phyloP scores from a whole-genome alignment of 2,888 invertebrate species.

The Hipparchia semele region DNA sequence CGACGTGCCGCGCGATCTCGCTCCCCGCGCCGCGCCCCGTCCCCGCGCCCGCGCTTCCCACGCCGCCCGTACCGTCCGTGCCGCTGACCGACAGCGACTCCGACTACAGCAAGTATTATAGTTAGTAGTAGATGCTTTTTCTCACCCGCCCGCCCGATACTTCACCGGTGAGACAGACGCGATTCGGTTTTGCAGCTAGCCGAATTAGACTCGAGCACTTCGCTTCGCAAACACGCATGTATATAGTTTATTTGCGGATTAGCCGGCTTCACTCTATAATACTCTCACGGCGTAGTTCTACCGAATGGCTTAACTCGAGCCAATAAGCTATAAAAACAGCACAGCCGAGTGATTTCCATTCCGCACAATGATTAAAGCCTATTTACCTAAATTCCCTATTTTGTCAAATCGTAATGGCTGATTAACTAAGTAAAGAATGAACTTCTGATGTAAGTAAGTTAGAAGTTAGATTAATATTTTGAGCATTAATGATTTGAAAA shows the following conservation, averaged over 20 bases:
- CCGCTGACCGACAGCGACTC: constrained; percentile 67
- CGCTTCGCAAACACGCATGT: constrained; percentile 42
- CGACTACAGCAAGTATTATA: constrained; percentile 83
- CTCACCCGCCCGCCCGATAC: constrained; percentile 54
- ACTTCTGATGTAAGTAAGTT: neutral
- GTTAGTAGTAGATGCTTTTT: constrained; percentile 80
- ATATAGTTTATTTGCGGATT: constrained; percentile 36
- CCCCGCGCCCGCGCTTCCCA: constrained; percentile 26
- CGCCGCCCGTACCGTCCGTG: constrained; percentile 37
- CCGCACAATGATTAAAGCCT: constrained; percentile 1
- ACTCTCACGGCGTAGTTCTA: neutral
- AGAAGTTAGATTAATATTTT: neutral
- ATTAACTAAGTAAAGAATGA: neutral
- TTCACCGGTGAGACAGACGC: constrained; percentile 48
- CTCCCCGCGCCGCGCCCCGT: constrained; percentile 36
- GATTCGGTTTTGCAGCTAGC: constrained; percentile 36
- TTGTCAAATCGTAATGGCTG: neutral
- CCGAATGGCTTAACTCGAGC: constrained; percentile 1
- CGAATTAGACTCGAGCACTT: constrained; percentile 40
- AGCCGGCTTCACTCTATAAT: constrained; percentile 20
- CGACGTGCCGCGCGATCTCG: constrained; percentile 46
- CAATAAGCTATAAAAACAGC: neutral
- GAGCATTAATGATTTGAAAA: neutral
- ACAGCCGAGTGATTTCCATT: constrained; percentile 7
- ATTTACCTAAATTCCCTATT: neutral